A percentile compares a stretch with the other conserved stretches of the same genome.
Conservation (phyloP, 2,888 invertebrate genomes). For the Pegoplata infirma region DNA sequence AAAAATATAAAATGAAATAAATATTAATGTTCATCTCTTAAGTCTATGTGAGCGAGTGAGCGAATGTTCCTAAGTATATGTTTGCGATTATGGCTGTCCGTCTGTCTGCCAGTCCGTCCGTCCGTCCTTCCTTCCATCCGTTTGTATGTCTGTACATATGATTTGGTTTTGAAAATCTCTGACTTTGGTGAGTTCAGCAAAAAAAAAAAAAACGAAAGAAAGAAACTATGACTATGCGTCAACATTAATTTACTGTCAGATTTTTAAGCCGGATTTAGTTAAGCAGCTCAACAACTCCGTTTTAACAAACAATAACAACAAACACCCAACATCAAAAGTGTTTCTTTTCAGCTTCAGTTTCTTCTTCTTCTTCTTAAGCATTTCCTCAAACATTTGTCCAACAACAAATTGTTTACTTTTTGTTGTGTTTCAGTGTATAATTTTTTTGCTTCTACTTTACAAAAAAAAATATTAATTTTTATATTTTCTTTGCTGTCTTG, state of each 20-base stretch:
- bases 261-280: slow-evolving; percentile 78
- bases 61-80: neutral
- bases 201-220: neutral
- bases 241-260: slow-evolving; percentile 77
- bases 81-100: neutral
- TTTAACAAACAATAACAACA: slow-evolving; percentile 51
- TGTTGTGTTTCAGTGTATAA: neutral
- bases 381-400: slow-evolving; percentile 28
- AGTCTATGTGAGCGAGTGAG: slow-evolving; percentile 31
- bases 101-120: too few species aligned
- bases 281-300: slow-evolving; percentile 75
- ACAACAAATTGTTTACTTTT: slow-evolving; percentile 29
- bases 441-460: neutral
- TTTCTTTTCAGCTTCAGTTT: slow-evolving; percentile 16
- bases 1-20: slow-evolving; percentile 52
- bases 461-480: slow-evolving; percentile 23
- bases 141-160: slow-evolving; percentile 6
- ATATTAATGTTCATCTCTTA: slow-evolving; percentile 63
- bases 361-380: slow-evolving; percentile 22
- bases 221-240: slow-evolving; percentile 64
- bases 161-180: neutral
- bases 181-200: neutral
- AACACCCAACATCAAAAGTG: slow-evolving; percentile 45
- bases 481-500: slow-evolving; percentile 64
- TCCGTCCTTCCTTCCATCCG: too few species aligned